Evolutionary conservation across 1,140 invertebrate species (phyloP).

Genomic region (Augochlora pura): DNA sequence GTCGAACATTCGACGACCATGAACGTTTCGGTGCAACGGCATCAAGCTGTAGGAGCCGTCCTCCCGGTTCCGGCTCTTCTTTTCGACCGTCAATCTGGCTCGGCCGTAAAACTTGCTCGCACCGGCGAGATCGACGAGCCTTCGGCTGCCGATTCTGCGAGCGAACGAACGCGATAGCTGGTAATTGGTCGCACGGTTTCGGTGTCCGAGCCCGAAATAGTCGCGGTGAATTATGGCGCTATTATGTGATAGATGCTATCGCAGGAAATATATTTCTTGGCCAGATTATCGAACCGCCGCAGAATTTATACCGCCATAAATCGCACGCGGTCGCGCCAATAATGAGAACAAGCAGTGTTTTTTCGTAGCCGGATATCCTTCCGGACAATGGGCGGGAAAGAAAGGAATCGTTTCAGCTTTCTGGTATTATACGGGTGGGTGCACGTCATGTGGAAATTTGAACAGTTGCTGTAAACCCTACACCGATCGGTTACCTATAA

Average conservation of each 20-base stretch:
- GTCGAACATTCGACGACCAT: conserved; percentile 14
- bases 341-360: not conserved
- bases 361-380: not conserved
- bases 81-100: conserved; percentile 24
- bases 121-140: conserved; percentile 15
- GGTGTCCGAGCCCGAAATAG: not conserved
- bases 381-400: not conserved
- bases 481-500: no score
- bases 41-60: not conserved
- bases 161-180: not conserved
- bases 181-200: no score
- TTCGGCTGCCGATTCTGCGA: not conserved
- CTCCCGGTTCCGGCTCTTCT: not conserved
- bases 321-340: not conserved
- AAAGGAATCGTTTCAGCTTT: no score
- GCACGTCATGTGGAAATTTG: no score
- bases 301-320: conserved; percentile 10
- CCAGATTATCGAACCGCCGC: not conserved
- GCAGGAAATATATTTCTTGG: conserved; percentile 6
- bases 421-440: no score
- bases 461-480: no score
- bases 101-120: conserved; percentile 9
- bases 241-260: conserved; percentile 1
- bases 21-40: not conserved
- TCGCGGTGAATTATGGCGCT: conserved; percentile 1